These are phyloP conservation scores for Aphis craccivora DNA, from an alignment of 1,140 invertebrate genomes.

Conservation along the genomic window DNA sequence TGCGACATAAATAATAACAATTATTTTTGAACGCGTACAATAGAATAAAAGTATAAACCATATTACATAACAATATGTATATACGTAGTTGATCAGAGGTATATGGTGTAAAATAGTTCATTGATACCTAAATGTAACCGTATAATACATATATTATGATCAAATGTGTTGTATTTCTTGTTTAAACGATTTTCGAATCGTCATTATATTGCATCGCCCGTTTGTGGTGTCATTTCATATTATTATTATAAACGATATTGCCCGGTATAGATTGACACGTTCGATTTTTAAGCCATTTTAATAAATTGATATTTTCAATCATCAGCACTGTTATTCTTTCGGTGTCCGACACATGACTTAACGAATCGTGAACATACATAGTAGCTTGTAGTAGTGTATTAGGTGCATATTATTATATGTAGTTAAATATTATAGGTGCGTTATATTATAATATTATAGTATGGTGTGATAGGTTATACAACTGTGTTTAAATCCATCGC, in stretches of 20 bases:
- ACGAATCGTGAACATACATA: not conserved
- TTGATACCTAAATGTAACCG: not conserved
- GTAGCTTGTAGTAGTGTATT: not conserved
- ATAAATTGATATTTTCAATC: not conserved
- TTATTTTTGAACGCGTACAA: not conserved
- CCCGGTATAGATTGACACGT: not conserved
- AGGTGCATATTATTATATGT: not conserved
- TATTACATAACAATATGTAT: not conserved
- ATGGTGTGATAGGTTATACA: not conserved
- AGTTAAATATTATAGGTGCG: not conserved
- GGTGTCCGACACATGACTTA: not conserved
- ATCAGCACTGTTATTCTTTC: not conserved
- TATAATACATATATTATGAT: not conserved
- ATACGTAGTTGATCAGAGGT: not conserved
- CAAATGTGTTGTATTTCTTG: not conserved
- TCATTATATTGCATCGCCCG: not conserved
- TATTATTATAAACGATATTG: not conserved
- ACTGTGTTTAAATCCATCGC: not conserved
- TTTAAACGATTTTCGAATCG: not conserved
- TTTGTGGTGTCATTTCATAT: not conserved
- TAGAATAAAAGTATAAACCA: constrained; percentile 3
- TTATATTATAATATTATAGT: not conserved
- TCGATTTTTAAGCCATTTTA: not conserved
- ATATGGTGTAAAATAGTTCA: constrained; percentile 9
- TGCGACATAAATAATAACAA: not conserved